Percentiles rank a stretch among this genome's conserved stretches.
These are phyloP conservation scores for Antechinus flavipes DNA, from an alignment of 2,113 vertebrate species.

Conservation along the genomic window DNA sequence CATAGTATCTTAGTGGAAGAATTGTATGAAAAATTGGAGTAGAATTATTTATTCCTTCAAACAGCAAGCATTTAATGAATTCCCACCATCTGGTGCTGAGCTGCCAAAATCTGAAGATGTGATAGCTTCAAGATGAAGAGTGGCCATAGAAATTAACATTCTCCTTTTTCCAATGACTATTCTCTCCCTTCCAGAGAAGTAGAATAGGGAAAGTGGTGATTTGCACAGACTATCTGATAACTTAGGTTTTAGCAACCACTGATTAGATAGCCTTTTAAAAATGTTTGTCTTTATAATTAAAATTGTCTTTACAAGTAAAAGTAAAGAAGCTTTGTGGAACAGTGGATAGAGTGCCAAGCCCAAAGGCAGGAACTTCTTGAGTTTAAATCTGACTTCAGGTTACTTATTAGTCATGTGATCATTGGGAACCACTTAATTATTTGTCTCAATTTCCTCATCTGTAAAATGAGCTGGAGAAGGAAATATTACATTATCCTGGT, in stretches of 20 bases:
- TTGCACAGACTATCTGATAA: no score
- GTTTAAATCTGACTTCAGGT: no score
- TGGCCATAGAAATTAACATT: background rate
- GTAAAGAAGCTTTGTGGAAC: no score
- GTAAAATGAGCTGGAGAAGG: no score
- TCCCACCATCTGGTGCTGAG: background rate
- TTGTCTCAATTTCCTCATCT: no score
- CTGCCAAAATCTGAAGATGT: background rate
- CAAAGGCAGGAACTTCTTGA: no score
- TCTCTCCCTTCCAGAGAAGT: background rate
- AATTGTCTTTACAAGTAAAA: constrained; percentile 19
- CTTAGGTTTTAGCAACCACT: constrained; percentile 23
- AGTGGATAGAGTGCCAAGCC: no score
- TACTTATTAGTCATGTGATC: no score
- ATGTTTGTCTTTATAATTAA: constrained; percentile 40
- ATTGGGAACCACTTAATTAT: no score
- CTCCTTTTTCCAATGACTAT: background rate
- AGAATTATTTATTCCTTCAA: background rate
- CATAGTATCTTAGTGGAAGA: background rate
- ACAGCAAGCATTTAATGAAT: background rate
- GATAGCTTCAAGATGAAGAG: background rate
- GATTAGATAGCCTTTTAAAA: constrained; percentile 67
- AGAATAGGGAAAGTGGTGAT: background rate
- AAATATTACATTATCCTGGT: no score
- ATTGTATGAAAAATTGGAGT: background rate